These are phyloP conservation scores for Callorhinus ursinus DNA, from an alignment of 2,113 vertebrate species.

Conservation along the genomic window DNA sequence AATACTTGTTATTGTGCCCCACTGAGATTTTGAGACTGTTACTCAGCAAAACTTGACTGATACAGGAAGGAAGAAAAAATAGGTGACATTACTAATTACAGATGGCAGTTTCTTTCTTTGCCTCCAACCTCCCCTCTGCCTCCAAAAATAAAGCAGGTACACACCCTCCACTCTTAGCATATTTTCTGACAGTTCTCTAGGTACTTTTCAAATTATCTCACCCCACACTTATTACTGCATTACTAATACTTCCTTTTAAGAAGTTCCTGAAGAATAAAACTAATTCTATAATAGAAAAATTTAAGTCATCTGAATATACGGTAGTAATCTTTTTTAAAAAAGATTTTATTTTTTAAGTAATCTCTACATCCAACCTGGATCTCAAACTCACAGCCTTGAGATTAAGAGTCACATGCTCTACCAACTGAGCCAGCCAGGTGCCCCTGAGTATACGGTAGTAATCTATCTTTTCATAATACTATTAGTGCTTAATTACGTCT, in stretches of 20 bases:
- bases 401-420: too few relatives aligned
- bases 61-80: background rate
- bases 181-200: background rate
- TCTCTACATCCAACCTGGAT: too few relatives aligned
- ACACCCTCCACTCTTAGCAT: background rate
- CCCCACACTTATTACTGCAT: background rate
- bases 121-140: background rate
- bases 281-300: background rate
- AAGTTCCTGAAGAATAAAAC: constrained; percentile 17
- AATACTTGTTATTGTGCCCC: background rate
- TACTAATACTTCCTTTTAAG: background rate
- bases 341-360: too few relatives aligned
- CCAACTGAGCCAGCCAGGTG: too few relatives aligned
- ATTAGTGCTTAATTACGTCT: background rate
- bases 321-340: too few relatives aligned
- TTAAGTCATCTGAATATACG: background rate
- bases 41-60: background rate
- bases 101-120: background rate
- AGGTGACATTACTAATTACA: background rate
- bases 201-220: background rate
- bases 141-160: background rate
- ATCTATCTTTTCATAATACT: background rate
- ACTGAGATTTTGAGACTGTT: background rate
- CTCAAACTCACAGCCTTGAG: too few relatives aligned
- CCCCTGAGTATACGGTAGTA: background rate